These are phyloP conservation scores for Poecilia gillii DNA, from an alignment of 2,797 vertebrate species.

Conservation along the genomic window DNA sequence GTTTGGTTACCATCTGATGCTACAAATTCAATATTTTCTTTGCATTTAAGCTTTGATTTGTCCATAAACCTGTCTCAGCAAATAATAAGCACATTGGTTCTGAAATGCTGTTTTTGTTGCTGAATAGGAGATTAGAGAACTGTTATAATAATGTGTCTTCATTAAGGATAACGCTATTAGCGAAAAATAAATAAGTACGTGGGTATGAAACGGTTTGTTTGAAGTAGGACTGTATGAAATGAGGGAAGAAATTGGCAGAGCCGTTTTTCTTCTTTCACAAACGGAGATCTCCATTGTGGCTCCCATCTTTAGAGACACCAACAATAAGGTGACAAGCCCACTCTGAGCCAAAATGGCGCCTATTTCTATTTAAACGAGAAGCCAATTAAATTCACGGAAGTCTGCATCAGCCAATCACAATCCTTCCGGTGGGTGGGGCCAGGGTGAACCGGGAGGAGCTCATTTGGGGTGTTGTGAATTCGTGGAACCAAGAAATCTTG, in stretches of 20 bases:
- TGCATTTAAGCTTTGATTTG: not conserved
- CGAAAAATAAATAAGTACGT: not conserved
- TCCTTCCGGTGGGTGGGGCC: conserved; percentile 30
- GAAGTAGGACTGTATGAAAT: not conserved
- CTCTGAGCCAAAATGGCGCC: conserved; percentile 69
- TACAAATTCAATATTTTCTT: not conserved
- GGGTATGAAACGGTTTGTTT: not conserved
- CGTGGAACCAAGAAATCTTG: conserved; percentile 51
- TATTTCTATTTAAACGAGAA: conserved; percentile 38
- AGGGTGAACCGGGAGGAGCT: conserved; percentile 58
- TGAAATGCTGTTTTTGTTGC: not conserved
- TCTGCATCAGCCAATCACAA: conserved; percentile 64
- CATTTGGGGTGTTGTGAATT: conserved; percentile 73
- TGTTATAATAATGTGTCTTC: not conserved
- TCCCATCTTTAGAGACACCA: not conserved
- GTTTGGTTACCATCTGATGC: not conserved
- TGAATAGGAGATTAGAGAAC: not conserved
- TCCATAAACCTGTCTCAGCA: not conserved
- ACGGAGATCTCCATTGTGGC: conserved; percentile 52
- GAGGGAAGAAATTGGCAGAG: not conserved
- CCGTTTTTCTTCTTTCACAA: not conserved
- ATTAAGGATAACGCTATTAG: not conserved
- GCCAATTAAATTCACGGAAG: conserved; percentile 36
- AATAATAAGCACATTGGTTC: not conserved
- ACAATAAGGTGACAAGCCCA: not conserved